phyloP scores from a whole-genome alignment of 2,113 vertebrate species.

The Phycodurus eques region DNA sequence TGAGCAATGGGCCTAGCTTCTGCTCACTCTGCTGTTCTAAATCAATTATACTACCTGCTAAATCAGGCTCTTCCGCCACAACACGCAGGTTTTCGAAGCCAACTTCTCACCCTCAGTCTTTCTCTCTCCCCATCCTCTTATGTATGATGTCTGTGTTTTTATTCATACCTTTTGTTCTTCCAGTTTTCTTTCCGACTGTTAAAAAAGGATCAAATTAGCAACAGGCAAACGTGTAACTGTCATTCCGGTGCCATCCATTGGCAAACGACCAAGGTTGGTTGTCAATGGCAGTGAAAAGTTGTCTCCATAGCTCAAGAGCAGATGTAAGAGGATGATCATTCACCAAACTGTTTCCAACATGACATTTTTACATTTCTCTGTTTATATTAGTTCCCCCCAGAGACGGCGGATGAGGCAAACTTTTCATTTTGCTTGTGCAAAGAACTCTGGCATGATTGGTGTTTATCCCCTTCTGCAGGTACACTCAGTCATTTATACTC shows the following conservation, averaged over 20 bases:
- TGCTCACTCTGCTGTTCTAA: constrained; percentile 45
- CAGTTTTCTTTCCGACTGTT: constrained; percentile 1
- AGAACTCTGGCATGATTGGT: constrained; percentile 13
- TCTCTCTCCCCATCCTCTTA: constrained; percentile 6
- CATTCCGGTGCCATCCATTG: constrained; percentile 61
- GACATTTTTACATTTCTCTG: constrained; percentile 7
- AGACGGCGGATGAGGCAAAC: constrained; percentile 27
- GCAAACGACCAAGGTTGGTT: constrained; percentile 20
- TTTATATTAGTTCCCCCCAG: constrained; percentile 19
- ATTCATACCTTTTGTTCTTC: neutral
- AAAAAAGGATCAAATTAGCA: constrained; percentile 13
- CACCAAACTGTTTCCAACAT: constrained; percentile 14
- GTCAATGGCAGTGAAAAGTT: constrained; percentile 18
- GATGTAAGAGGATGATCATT: constrained; percentile 28
- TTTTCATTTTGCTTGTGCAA: constrained; percentile 31
- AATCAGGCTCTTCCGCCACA: constrained; percentile 38
- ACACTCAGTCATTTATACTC: neutral
- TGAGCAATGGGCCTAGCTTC: constrained; percentile 41
- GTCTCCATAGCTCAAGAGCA: constrained; percentile 15
- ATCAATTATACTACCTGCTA: constrained; percentile 53
- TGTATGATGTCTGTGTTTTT: constrained; percentile 1
- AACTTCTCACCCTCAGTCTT: constrained; percentile 2
- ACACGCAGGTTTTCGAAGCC: constrained; percentile 28
- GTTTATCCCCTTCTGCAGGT: constrained; percentile 13
- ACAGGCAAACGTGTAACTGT: constrained; percentile 25